Conservation (phyloP, 2,888 invertebrate genomes). For the Spialia ferax region DNA sequence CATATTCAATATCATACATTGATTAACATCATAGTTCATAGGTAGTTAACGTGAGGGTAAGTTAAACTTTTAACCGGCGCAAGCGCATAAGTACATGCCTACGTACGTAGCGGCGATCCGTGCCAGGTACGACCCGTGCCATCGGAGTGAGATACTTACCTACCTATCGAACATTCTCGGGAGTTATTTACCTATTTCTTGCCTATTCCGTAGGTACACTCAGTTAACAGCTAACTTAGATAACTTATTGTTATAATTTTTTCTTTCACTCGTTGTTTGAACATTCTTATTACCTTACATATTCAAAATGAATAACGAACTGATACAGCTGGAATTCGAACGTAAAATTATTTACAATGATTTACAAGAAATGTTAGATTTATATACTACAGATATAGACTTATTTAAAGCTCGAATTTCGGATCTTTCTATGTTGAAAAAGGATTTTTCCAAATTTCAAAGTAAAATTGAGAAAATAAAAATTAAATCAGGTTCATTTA, state of each 20-base stretch:
- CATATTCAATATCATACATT: too few species aligned
- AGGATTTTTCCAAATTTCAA: conserved; percentile 1
- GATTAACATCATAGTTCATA: too few species aligned
- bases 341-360: conserved; percentile 13
- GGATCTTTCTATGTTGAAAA: background rate
- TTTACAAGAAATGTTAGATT: conserved; percentile 1
- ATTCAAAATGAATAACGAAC: conserved; percentile 7
- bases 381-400: conserved; percentile 4
- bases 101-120: too few species aligned
- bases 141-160: too few species aligned
- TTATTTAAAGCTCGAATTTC: conserved; percentile 5
- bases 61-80: too few species aligned
- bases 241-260: background rate
- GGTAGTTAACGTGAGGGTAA: background rate
- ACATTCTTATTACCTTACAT: background rate
- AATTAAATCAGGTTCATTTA: background rate
- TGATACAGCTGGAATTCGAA: conserved; percentile 2
- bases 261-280: background rate
- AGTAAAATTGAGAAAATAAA: background rate
- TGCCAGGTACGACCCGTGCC: too few species aligned
- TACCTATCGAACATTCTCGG: too few species aligned
- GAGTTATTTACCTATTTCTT: too few species aligned
- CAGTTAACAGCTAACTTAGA: background rate
- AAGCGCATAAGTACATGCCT: too few species aligned
- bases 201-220: too few species aligned